Evolutionary conservation across 2,888 invertebrate species (phyloP), one percentile per base, ranked within the genome.

Genomic region (Cataglyphis altisquamis): DNA sequence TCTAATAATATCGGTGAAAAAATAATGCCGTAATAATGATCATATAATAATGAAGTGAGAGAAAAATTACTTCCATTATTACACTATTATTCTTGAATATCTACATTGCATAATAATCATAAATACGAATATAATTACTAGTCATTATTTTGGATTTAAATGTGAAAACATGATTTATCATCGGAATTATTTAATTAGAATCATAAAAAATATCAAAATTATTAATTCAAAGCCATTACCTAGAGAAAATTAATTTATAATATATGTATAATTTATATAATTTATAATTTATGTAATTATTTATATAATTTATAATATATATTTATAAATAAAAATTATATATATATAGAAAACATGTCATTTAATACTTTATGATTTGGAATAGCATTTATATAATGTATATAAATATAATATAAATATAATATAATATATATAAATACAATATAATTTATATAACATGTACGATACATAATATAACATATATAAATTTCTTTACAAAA

Each of bases 81-180:
- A 62, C 15, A 39, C 12, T 62, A 29, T 73, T 63, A 32, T 63
- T 63, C 45, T 74, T 74, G 25, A 41, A 12, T 62, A 73, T 15
- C 15, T 9, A 29, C 29, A 10, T 74, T 63, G 45, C 32, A 29
- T 63, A 74, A 74, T 32, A 6, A 21, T 63, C 9, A 41, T 15
- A 45, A 45, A 32, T 74, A 45, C 9, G 15, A 73, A 41, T 62
- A 41, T 62, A n/a, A 41, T 62, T 45, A 45, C 0, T n/a, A 60
- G 29, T 74, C n/a, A 62, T 63, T 45, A 74, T 64, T 18, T 29
- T 15, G 1, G 12, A 32, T 8, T 52, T 52, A 1, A 52, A 45
- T 73, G 21, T 73, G 21, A 8, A 32, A 6, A 8, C 32, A 32
- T 32, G 32, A 74, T 74, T 74, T 9, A 32, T 62, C 18, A 9